Evolutionary conservation across 1,140 invertebrate species (phyloP).

Genomic region (Drosophila pallidifrons): DNA sequence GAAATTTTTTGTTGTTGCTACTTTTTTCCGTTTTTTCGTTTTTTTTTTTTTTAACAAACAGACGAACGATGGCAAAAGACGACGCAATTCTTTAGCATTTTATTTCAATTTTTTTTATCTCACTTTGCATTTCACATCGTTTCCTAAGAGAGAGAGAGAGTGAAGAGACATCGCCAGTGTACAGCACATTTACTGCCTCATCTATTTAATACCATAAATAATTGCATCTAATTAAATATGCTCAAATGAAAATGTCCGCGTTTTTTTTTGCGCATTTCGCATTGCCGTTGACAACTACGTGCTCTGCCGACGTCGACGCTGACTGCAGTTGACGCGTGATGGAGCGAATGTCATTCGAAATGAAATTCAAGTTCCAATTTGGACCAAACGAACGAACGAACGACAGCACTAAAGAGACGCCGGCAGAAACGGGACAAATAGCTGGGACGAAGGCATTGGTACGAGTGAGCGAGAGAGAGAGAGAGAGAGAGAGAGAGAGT

Average conservation of each 20-base stretch:
- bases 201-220: conserved; percentile 85
- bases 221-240: conserved; percentile 85
- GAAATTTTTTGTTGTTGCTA: conserved; percentile 57
- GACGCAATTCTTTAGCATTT: conserved; percentile 84
- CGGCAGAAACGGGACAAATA: background rate
- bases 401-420: conserved; percentile 13
- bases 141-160: conserved; percentile 14
- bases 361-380: conserved; percentile 85
- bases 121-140: conserved; percentile 55
- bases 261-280: conserved; percentile 59
- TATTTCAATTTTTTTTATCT: conserved; percentile 81
- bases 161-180: conserved; percentile 51
- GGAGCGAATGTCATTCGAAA: conserved; percentile 85
- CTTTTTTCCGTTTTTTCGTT: conserved; percentile 49
- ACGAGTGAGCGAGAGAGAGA: conserved; percentile 39
- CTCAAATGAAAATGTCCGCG: conserved; percentile 84
- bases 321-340: conserved; percentile 84
- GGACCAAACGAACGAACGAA: conserved; percentile 49
- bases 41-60: conserved; percentile 43
- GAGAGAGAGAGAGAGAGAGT: conserved; percentile 42
- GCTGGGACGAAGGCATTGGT: conserved; percentile 1
- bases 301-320: conserved; percentile 58
- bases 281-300: conserved; percentile 55
- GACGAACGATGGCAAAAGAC: conserved; percentile 57
- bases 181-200: conserved; percentile 85